These are phyloP conservation scores for Valencia hispanica DNA, from an alignment of 2,797 vertebrate species.

Conservation along the genomic window DNA sequence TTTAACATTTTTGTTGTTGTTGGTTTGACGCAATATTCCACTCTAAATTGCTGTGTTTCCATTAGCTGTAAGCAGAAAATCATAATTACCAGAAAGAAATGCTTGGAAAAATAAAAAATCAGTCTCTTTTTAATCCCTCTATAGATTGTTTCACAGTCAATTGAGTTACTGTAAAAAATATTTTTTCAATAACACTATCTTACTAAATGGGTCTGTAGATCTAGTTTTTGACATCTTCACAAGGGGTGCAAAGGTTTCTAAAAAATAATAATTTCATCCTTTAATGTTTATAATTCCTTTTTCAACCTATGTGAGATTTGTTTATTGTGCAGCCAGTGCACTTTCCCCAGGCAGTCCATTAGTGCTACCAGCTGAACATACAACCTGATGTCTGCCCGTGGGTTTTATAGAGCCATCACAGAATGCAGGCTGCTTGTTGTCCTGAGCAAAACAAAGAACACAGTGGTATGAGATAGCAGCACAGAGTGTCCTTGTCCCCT, in stretches of 20 bases:
- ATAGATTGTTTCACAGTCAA: neutral
- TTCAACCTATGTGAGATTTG: neutral
- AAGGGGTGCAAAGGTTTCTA: neutral
- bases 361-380: neutral
- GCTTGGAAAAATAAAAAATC: neutral
- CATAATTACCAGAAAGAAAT: neutral
- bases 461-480: slow-evolving; percentile 29
- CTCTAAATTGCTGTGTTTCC: neutral
- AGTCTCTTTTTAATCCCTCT: neutral
- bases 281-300: neutral
- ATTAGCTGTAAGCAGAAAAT: neutral
- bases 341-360: slow-evolving; percentile 10
- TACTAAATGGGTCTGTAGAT: neutral
- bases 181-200: neutral
- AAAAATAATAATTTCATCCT: neutral
- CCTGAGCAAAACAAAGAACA: slow-evolving; percentile 38
- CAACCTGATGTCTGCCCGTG: slow-evolving; percentile 2
- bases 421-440: slow-evolving; percentile 36
- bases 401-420: slow-evolving; percentile 23
- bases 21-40: neutral
- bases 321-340: neutral
- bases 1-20: neutral
- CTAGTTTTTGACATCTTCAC: neutral
- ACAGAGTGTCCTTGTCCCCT: slow-evolving; percentile 61
- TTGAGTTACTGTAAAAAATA: neutral